These are phyloP conservation scores for Chaetodon trifasciatus DNA, from an alignment of 2,797 vertebrate genomes.

Conservation along the genomic window DNA sequence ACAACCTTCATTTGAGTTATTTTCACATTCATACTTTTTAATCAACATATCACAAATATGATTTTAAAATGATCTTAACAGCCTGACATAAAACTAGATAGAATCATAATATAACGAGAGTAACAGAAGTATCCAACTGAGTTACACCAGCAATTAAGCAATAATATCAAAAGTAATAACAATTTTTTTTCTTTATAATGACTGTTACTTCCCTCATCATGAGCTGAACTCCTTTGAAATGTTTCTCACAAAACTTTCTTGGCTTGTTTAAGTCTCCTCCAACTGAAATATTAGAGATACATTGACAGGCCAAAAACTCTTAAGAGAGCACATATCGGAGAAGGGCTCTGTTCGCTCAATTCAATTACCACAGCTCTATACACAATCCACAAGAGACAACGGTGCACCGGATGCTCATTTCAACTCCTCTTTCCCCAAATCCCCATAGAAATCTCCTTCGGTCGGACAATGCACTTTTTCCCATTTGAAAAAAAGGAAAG, in stretches of 20 bases:
- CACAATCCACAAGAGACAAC: conserved; percentile 85
- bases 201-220: conserved; percentile 6
- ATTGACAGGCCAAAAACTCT: conserved; percentile 72
- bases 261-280: conserved; percentile 39
- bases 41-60: conserved; percentile 7
- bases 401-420: conserved; percentile 87
- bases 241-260: conserved; percentile 49
- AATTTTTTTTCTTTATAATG: not conserved
- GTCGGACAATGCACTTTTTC: conserved; percentile 87
- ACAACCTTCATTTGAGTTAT: not conserved
- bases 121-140: conserved; percentile 1
- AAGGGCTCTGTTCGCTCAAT: conserved; percentile 80
- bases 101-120: not conserved
- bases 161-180: conserved; percentile 9
- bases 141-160: conserved; percentile 9
- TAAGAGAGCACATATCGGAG: conserved; percentile 74
- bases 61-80: conserved; percentile 1
- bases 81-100: not conserved
- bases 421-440: conserved; percentile 87
- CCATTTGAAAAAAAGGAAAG: conserved; percentile 87
- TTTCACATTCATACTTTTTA: conserved; percentile 11
- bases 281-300: conserved; percentile 65
- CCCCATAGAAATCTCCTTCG: conserved; percentile 88
- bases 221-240: conserved; percentile 22
- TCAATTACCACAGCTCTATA: conserved; percentile 87